These are phyloP conservation scores for Calameuta filiformis DNA, from an alignment of 2,888 invertebrate species.

Conservation along the genomic window DNA sequence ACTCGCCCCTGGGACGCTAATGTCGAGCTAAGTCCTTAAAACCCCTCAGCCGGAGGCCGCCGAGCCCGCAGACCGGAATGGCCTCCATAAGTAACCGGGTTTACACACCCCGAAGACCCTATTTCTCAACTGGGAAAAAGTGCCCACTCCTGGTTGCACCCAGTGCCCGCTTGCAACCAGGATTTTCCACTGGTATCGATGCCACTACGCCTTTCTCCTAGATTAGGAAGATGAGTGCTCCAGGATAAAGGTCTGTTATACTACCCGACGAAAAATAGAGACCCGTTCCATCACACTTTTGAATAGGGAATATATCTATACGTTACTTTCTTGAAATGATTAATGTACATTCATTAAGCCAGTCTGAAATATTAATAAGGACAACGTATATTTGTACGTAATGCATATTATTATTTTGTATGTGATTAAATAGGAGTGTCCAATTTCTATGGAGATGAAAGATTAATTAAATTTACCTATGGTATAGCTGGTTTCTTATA, in stretches of 20 bases:
- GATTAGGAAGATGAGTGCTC: conserved; percentile 54
- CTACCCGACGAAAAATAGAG: background rate
- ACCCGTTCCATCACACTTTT: background rate
- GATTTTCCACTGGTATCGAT: conserved; percentile 26
- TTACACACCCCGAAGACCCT: conserved; percentile 63
- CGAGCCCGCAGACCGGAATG: conserved; percentile 61
- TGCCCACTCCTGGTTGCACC: conserved; percentile 22
- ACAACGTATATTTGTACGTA: background rate
- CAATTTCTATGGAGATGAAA: background rate
- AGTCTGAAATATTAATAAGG: background rate
- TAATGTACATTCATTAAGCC: background rate
- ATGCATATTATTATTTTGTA: background rate
- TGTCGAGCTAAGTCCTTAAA: conserved; percentile 65
- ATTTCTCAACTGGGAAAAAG: conserved; percentile 63
- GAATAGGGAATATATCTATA: background rate
- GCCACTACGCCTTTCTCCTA: conserved; percentile 22
- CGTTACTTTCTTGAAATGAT: background rate
- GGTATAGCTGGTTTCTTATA: background rate
- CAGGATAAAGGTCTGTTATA: background rate
- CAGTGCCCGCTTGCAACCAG: conserved; percentile 28
- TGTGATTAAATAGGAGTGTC: background rate
- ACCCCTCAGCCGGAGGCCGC: conserved; percentile 56
- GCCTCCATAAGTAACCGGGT: conserved; percentile 65
- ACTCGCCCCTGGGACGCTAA: conserved; percentile 59
- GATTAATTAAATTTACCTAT: background rate